These are phyloP conservation scores for Paramormyrops hopkinsi DNA, from an alignment of 2,797 vertebrate species.

Conservation along the genomic window DNA sequence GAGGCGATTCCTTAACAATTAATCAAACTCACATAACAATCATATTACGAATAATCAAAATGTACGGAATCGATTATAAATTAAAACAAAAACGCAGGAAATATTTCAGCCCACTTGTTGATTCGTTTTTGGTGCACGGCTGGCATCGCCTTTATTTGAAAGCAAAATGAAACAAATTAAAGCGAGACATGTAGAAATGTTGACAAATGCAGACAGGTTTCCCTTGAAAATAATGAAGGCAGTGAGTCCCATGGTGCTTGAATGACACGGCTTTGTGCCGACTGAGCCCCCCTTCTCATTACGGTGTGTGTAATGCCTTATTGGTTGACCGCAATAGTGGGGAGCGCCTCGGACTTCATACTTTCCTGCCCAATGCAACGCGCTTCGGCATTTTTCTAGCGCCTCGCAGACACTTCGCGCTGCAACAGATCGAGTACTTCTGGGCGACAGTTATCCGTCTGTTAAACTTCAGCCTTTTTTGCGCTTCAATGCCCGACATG, in stretches of 20 bases:
- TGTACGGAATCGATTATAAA: background rate
- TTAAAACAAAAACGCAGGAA: background rate
- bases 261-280: background rate
- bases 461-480: constrained; percentile 30
- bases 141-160: background rate
- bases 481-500: constrained; percentile 11
- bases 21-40: background rate
- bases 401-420: constrained; percentile 12
- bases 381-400: constrained; percentile 33
- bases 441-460: constrained; percentile 18
- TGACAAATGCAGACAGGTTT: background rate
- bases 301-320: constrained; percentile 28
- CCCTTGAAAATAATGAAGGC: background rate
- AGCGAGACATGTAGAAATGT: background rate
- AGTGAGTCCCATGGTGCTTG: background rate
- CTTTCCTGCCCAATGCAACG: constrained; percentile 20
- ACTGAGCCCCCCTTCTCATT: constrained; percentile 6
- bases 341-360: constrained; percentile 28
- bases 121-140: background rate
- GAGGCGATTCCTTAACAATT: background rate
- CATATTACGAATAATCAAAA: background rate
- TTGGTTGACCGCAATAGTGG: constrained; percentile 31
- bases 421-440: constrained; percentile 26
- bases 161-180: background rate
- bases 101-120: background rate